Evolutionary conservation across 2,113 vertebrate genomes (phyloP).

Genomic region (Vireo altiloquus): DNA sequence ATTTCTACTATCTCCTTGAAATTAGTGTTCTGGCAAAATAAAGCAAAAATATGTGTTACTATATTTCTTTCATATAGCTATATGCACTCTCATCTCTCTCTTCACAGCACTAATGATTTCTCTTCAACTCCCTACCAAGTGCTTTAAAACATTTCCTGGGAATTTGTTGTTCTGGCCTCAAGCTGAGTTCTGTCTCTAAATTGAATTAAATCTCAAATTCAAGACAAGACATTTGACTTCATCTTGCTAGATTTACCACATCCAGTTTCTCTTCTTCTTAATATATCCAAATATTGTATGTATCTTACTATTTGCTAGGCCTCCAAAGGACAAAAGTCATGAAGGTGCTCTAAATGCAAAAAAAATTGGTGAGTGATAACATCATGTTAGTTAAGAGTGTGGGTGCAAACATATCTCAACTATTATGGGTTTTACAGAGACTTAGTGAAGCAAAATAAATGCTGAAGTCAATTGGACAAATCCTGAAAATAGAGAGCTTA

Average conservation of each 20-base stretch:
- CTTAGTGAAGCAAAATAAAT: not conserved
- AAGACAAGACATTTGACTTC: not conserved
- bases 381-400: not conserved
- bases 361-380: not conserved
- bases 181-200: not conserved
- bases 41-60: not conserved
- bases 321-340: not conserved
- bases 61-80: not conserved
- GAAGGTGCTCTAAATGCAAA: not conserved
- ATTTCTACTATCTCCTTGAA: not conserved
- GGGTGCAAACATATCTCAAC: not conserved
- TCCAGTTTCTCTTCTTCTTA: not conserved
- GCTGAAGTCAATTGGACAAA: not conserved
- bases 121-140: not conserved
- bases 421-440: not conserved
- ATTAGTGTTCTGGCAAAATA: not conserved
- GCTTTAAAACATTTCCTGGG: not conserved
- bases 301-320: not conserved
- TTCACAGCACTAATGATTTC: not conserved
- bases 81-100: not conserved
- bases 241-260: not conserved
- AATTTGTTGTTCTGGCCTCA: not conserved
- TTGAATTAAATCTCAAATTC: not conserved
- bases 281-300: not conserved
- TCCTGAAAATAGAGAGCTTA: not conserved